Conservation (phyloP, 2,113 vertebrate genomes). For the Athene cunicularia region DNA sequence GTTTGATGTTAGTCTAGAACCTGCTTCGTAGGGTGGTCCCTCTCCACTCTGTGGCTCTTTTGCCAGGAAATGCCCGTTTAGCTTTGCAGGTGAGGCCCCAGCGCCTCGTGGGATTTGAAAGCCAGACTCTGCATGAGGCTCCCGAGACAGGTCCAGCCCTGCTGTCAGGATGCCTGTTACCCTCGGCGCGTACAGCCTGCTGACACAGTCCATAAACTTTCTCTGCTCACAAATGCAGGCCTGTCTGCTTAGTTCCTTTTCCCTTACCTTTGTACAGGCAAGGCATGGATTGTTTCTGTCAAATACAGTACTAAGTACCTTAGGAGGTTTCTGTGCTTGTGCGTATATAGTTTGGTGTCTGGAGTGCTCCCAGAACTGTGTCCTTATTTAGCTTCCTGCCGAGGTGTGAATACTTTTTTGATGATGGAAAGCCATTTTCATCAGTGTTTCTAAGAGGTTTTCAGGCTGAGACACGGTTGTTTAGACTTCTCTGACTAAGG, state of each 20-base stretch:
- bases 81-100: rapidly evolving
- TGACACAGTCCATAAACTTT: neutral
- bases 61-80: neutral
- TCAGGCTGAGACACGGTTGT: constrained; percentile 9
- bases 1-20: neutral
- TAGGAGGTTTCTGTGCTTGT: constrained; percentile 52
- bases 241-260: neutral
- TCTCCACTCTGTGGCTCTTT: neutral
- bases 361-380: constrained; percentile 12
- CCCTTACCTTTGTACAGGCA: neutral
- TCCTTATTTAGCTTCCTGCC: constrained; percentile 44
- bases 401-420: constrained; percentile 38
- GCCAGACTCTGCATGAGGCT: neutral
- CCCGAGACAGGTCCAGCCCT: neutral
- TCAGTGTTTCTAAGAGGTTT: neutral
- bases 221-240: neutral
- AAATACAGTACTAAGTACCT: constrained; percentile 14
- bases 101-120: rapidly evolving
- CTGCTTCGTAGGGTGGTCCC: neutral
- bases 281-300: constrained; percentile 12
- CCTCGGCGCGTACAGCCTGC: neutral
- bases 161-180: neutral
- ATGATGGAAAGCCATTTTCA: constrained; percentile 32
- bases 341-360: constrained; percentile 25
- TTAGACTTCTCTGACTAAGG: neutral